Evolutionary conservation across 1,140 invertebrate species (phyloP).

Genomic region (Camponotus floridanus): DNA sequence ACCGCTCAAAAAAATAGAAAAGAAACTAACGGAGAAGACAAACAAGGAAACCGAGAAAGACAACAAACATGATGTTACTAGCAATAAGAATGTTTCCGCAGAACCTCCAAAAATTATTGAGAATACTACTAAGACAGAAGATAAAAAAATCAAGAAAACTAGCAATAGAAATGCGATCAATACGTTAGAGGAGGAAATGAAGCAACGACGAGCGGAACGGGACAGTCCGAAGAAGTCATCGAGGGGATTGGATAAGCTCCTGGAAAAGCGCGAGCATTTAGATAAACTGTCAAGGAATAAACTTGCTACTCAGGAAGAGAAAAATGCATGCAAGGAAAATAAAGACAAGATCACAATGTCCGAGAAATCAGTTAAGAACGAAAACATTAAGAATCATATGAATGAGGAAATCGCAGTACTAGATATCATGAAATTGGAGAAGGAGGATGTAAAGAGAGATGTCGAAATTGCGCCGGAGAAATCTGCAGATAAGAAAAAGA

Average conservation of each 20-base stretch:
- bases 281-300: constrained; percentile 84
- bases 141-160: constrained; percentile 77
- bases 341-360: constrained; percentile 50
- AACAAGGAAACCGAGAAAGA: constrained; percentile 60
- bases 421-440: constrained; percentile 59
- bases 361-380: constrained; percentile 65
- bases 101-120: constrained; percentile 72
- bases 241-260: constrained; percentile 85
- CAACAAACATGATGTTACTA: constrained; percentile 64
- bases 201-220: constrained; percentile 86
- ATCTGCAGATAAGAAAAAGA: constrained; percentile 57
- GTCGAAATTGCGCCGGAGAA: constrained; percentile 39
- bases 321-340: constrained; percentile 41
- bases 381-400: constrained; percentile 73
- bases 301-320: constrained; percentile 68
- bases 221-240: constrained; percentile 85
- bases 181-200: constrained; percentile 87
- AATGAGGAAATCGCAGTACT: constrained; percentile 58
- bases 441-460: constrained; percentile 61
- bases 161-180: constrained; percentile 78
- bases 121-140: constrained; percentile 68
- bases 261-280: constrained; percentile 85
- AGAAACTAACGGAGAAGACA: constrained; percentile 86
- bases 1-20: constrained; percentile 91
- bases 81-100: constrained; percentile 80